Percentiles rank a stretch among this genome's conserved stretches.
phyloP scores from a whole-genome alignment of 2,797 vertebrate species.

The Notolepis coatsorum region DNA sequence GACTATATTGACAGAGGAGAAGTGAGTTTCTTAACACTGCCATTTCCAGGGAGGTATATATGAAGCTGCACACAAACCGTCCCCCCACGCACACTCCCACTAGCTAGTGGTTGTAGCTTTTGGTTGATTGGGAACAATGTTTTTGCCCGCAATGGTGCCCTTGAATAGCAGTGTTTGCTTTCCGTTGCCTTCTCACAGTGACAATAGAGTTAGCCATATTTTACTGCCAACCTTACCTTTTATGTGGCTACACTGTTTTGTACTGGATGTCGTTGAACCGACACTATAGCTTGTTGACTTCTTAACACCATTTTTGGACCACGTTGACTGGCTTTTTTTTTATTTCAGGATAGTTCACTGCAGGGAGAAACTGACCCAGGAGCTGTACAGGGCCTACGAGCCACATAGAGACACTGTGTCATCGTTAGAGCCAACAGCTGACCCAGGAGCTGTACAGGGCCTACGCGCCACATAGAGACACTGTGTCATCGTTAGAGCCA shows the following conservation, averaged over 20 bases:
- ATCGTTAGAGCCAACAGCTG: no score
- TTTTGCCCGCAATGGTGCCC: slow-evolving; percentile 74
- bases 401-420: no score
- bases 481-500: no score
- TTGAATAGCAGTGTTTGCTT: slow-evolving; percentile 80
- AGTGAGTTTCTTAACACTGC: slow-evolving; percentile 85
- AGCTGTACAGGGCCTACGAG: slow-evolving; percentile 9
- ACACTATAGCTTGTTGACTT: slow-evolving; percentile 62
- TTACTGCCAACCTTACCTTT: slow-evolving; percentile 83
- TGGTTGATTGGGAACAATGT: slow-evolving; percentile 80
- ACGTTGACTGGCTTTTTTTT: slow-evolving; percentile 54
- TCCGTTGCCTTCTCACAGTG: slow-evolving; percentile 85
- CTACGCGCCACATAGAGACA: no score
- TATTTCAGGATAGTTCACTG: slow-evolving; percentile 53
- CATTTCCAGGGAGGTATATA: slow-evolving; percentile 79
- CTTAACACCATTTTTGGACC: slow-evolving; percentile 44
- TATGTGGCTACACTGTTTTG: slow-evolving; percentile 84
- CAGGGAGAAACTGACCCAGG: slow-evolving; percentile 10
- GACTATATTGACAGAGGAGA: slow-evolving; percentile 51
- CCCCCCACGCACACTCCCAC: slow-evolving; percentile 78
- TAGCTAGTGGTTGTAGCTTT: slow-evolving; percentile 79
- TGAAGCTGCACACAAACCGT: slow-evolving; percentile 59
- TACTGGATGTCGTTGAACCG: slow-evolving; percentile 78
- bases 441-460: slow-evolving; percentile 3
- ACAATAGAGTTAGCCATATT: slow-evolving; percentile 85